Evolutionary conservation across 2,797 vertebrate species (phyloP).

Genomic region (Epinephelus coioides): DNA sequence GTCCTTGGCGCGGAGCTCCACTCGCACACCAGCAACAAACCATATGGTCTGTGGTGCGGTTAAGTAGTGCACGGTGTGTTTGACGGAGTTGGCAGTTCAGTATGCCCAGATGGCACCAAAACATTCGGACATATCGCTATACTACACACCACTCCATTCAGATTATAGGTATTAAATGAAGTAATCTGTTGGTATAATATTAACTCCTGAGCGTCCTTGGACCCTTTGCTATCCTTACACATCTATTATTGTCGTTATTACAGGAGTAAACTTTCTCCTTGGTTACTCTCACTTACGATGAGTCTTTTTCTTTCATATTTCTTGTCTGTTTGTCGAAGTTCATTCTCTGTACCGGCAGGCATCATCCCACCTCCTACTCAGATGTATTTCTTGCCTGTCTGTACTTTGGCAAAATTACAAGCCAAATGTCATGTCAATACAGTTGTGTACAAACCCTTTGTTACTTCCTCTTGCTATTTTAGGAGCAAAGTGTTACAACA

Average conservation of each 20-base stretch:
- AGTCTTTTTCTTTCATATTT: not conserved
- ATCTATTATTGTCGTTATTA: not conserved
- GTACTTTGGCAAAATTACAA: conserved; percentile 44
- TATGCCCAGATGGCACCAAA: too few relatives aligned
- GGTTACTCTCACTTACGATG: not conserved
- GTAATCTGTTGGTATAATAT: not conserved
- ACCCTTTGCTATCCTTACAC: not conserved
- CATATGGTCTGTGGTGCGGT: too few relatives aligned
- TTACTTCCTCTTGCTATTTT: conserved; percentile 53
- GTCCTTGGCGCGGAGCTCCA: too few relatives aligned
- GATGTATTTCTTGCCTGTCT: conserved; percentile 23
- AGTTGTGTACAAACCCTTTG: conserved; percentile 31
- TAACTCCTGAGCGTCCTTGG: not conserved
- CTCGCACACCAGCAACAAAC: too few relatives aligned
- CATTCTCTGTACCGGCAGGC: not conserved
- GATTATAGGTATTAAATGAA: too few relatives aligned
- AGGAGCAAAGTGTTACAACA: conserved; percentile 29
- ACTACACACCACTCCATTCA: too few relatives aligned
- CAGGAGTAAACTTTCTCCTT: not conserved
- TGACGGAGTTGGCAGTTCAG: too few relatives aligned
- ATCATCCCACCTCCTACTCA: not conserved
- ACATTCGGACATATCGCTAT: too few relatives aligned
- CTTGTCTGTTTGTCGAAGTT: not conserved
- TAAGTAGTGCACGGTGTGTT: too few relatives aligned
- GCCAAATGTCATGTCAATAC: conserved; percentile 1